Conservation (phyloP, 1,140 invertebrate genomes). For the Lordiphosa stackelbergi region DNA sequence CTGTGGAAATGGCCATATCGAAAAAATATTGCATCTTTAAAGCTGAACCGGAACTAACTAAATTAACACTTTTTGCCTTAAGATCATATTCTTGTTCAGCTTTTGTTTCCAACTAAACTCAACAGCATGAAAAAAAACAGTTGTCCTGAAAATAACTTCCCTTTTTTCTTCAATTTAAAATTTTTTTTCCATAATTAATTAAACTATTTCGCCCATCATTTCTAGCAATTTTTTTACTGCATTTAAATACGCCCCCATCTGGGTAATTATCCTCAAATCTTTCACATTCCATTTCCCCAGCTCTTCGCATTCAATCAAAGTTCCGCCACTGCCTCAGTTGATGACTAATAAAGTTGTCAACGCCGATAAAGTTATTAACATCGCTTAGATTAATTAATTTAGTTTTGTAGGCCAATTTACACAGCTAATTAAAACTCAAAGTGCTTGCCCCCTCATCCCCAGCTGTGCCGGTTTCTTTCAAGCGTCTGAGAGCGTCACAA, state of each 20-base stretch:
- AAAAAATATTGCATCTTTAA: too few species aligned
- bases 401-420: constrained; percentile 49
- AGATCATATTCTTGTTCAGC: too few species aligned
- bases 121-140: too few species aligned
- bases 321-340: constrained; percentile 1
- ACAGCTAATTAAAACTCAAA: constrained; percentile 38
- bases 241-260: constrained; percentile 6
- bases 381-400: constrained; percentile 50
- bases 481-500: constrained; percentile 18
- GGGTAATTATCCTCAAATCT: not conserved
- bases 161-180: too few species aligned
- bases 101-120: too few species aligned
- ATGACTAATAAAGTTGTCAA: constrained; percentile 50
- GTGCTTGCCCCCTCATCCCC: constrained; percentile 3
- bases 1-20: too few species aligned
- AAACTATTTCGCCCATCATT: too few species aligned
- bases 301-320: constrained; percentile 26
- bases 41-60: too few species aligned
- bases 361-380: constrained; percentile 61
- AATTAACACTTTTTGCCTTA: too few species aligned
- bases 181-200: too few species aligned
- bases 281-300: constrained; percentile 12
- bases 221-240: too few species aligned
- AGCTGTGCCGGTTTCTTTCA: constrained; percentile 30
- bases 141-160: too few species aligned